Percentiles rank a stretch among this genome's conserved stretches.
These are phyloP conservation scores for Isotomurus palustris DNA, from an alignment of 2,888 invertebrate species.

Conservation along the genomic window DNA sequence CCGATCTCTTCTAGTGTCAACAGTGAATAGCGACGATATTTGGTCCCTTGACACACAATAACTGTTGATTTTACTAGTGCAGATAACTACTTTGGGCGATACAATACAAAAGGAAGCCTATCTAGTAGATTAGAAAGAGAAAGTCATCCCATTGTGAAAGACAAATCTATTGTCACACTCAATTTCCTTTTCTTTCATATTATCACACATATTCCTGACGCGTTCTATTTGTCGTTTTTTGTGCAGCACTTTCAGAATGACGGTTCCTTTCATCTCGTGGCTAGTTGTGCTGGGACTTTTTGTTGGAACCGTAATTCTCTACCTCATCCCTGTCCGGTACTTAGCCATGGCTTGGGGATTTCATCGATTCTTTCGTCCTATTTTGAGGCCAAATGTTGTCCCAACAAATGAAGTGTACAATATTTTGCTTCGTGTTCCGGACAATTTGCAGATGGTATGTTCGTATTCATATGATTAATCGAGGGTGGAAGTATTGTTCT, in stretches of 20 bases:
- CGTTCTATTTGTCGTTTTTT: no score
- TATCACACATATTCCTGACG: not conserved
- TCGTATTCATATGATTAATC: not conserved
- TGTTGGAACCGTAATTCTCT: slow-evolving; percentile 40
- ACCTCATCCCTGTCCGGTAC: slow-evolving; percentile 43
- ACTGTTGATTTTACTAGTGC: no score
- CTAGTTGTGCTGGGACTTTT: slow-evolving; percentile 40
- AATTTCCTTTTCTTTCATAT: no score
- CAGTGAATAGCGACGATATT: not conserved
- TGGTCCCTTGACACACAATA: not conserved
- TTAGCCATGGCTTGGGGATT: slow-evolving; percentile 46
- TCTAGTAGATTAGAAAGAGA: no score
- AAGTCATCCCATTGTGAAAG: no score
- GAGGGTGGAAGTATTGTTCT: not conserved
- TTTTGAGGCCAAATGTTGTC: slow-evolving; percentile 36
- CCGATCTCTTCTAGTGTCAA: not conserved
- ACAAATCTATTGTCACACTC: no score
- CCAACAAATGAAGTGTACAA: slow-evolving; percentile 46
- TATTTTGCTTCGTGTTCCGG: slow-evolving; percentile 43
- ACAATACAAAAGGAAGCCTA: no score
- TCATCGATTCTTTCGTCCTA: slow-evolving; percentile 42
- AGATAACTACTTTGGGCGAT: no score
- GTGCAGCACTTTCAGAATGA: slow-evolving; percentile 43
- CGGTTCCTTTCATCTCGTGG: slow-evolving; percentile 45
- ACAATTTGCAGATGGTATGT: slow-evolving; percentile 44